Evolutionary conservation across 30 jellyfish, hydroid and myxozoan species (phyloP).

Genomic region (Nemopilema nomurai): DNA sequence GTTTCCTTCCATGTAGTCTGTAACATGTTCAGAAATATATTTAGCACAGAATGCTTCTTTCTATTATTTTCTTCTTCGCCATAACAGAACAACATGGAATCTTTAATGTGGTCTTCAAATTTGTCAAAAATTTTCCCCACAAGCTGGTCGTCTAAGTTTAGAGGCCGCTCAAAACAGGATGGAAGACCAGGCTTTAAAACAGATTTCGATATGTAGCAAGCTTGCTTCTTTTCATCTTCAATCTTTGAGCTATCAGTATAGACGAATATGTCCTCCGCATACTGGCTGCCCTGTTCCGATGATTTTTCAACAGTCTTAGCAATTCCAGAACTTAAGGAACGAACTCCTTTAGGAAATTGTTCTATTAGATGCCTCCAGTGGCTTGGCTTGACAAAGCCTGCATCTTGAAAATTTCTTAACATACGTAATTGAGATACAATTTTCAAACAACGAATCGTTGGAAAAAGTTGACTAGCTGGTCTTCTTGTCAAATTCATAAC

Average conservation of each 20-base stretch:
- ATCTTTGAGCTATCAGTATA: conserved; percentile 19
- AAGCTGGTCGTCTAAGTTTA: conserved; percentile 16
- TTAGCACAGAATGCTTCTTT: conserved; percentile 23
- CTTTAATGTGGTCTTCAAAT: conserved; percentile 43
- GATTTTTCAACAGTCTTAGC: neutral
- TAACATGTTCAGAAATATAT: conserved; percentile 42
- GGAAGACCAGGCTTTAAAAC: conserved; percentile 63
- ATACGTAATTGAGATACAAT: neutral
- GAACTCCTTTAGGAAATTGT: neutral
- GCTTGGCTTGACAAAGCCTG: neutral
- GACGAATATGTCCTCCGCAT: neutral
- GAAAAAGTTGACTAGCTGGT: neutral
- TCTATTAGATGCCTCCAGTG: neutral
- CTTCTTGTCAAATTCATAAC: neutral
- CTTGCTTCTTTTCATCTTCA: conserved; percentile 75
- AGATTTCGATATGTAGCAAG: conserved; percentile 71
- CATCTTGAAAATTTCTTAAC: neutral
- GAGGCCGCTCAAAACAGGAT: conserved; percentile 4
- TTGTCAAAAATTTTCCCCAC: conserved; percentile 15
- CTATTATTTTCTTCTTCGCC: conserved; percentile 43
- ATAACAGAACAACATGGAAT: conserved; percentile 49
- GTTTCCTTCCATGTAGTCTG: conserved; percentile 46
- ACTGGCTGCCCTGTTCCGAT: neutral
- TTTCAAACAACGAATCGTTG: neutral
- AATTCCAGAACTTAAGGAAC: neutral